phyloP scores from a whole-genome alignment of 2,113 vertebrate species.

The Ciconia maguari region DNA sequence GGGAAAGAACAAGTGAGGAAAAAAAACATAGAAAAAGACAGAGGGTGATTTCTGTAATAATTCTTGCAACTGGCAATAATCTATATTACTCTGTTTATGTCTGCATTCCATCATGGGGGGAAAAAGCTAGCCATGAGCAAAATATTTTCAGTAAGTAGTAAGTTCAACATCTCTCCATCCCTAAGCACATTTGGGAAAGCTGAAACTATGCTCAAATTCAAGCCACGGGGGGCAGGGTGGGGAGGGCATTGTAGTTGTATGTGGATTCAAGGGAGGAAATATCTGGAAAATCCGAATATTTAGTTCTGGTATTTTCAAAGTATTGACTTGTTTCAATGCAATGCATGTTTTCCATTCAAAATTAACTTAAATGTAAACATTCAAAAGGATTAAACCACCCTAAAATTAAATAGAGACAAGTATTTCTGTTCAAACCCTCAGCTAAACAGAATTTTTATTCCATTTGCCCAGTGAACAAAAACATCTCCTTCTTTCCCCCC shows the following conservation, averaged over 20 bases:
- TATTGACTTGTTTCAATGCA: neutral
- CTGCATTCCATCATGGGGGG: neutral
- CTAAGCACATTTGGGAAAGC: neutral
- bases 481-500: neutral
- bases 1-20: rapidly evolving
- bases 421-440: neutral
- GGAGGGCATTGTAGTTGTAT: neutral
- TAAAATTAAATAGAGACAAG: neutral
- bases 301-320: neutral
- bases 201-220: neutral
- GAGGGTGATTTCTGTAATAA: neutral
- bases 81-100: neutral
- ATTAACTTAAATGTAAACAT: neutral
- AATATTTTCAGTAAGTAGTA: neutral
- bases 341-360: neutral
- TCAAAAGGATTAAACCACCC: neutral
- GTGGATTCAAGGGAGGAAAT: neutral
- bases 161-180: neutral
- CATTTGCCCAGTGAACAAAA: neutral
- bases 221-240: rapidly evolving
- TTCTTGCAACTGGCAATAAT: neutral
- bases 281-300: neutral
- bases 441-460: neutral
- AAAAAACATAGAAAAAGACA: neutral
- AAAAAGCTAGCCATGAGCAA: neutral